A percentile compares a stretch with the other conserved stretches of the same genome.
phyloP scores from a whole-genome alignment of 2,888 invertebrate species.

The Macrosiphum euphorbiae region DNA sequence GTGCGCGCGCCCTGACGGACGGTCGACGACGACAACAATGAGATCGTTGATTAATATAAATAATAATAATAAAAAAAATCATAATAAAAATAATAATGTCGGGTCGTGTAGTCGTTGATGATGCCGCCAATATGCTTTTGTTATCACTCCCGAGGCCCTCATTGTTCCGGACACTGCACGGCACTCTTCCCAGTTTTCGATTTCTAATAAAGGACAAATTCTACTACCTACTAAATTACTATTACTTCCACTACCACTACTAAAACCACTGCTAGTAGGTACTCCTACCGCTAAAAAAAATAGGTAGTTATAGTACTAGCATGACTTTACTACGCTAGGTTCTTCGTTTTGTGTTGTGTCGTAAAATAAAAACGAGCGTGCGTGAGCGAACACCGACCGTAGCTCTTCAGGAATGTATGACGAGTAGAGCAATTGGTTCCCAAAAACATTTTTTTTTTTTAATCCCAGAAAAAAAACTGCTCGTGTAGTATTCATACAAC shows the following conservation, averaged over 20 bases:
- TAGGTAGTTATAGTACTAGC: neutral
- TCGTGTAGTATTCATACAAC: neutral
- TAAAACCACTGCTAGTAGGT: neutral
- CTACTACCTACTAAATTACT: neutral
- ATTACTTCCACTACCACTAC: constrained; percentile 4
- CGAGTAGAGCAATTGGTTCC: constrained; percentile 51
- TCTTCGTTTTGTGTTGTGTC: constrained; percentile 32
- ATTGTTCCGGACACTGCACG: constrained; percentile 36
- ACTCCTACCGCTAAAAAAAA: neutral
- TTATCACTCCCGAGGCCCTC: constrained; percentile 47
- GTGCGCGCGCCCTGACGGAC: neutral
- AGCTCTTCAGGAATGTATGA: constrained; percentile 59
- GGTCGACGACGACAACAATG: constrained; percentile 41
- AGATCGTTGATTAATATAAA: constrained; percentile 55
- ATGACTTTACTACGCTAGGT: neutral
- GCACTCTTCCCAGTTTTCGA: constrained; percentile 56
- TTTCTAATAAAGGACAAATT: constrained; percentile 54
- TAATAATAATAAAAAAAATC: constrained; percentile 1
- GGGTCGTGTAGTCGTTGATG: constrained; percentile 37
- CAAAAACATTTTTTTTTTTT: constrained; percentile 11
- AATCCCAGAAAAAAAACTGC: neutral
- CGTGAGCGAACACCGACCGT: neutral
- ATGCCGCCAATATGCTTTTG: constrained; percentile 55
- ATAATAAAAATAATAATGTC: constrained; percentile 45
- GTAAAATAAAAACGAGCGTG: constrained; percentile 33